A percentile compares a stretch with the other conserved stretches of the same genome.
Conservation (phyloP, 2,797 vertebrate genomes). For the Centropyge bicolor region DNA sequence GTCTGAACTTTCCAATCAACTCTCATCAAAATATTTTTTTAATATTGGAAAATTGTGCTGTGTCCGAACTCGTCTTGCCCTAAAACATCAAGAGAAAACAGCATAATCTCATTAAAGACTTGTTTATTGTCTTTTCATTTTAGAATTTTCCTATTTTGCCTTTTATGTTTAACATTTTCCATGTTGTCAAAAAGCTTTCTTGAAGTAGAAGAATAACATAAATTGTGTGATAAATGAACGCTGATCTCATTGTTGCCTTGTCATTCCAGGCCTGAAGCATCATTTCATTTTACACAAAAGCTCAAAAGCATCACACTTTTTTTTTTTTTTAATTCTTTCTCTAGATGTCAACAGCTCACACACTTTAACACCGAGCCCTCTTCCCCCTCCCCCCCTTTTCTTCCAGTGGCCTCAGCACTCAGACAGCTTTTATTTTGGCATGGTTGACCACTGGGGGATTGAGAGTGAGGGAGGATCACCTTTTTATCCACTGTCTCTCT, state of each 20-base stretch:
- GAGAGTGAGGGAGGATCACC: constrained; percentile 63
- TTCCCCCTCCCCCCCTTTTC: background rate
- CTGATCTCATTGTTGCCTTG: background rate
- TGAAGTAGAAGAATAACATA: background rate
- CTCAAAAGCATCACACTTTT: constrained; percentile 2
- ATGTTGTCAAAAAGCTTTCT: background rate
- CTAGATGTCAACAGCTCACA: background rate
- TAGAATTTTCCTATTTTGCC: background rate
- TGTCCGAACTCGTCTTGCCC: too few species aligned
- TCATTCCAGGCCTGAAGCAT: background rate
- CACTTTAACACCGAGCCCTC: background rate
- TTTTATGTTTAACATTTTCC: background rate
- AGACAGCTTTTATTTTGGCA: constrained; percentile 49
- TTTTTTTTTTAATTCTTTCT: background rate
- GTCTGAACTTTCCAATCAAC: background rate
- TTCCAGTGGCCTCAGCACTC: constrained; percentile 35
- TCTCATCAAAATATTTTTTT: background rate
- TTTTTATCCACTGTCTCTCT: constrained; percentile 64
- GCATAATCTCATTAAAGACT: background rate
- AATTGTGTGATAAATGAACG: background rate
- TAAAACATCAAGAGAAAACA: background rate
- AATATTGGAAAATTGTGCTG: background rate
- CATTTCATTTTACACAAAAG: background rate
- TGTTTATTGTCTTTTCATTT: background rate
- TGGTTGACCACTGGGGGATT: constrained; percentile 31